These are phyloP conservation scores for Apotomis betuletana DNA, from an alignment of 2,888 invertebrate species.

Conservation along the genomic window DNA sequence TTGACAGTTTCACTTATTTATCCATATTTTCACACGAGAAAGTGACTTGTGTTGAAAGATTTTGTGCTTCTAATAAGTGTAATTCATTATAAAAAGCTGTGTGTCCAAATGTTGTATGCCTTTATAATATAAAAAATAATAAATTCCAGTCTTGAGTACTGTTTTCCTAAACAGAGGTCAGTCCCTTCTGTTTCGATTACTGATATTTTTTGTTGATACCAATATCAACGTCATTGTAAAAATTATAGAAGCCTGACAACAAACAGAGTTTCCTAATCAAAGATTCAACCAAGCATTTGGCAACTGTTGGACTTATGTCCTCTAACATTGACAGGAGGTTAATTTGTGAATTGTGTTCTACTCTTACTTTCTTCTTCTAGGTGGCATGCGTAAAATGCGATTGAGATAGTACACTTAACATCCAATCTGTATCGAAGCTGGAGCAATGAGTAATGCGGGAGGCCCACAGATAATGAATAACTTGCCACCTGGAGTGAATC, in stretches of 20 bases:
- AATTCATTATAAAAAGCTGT: slow-evolving; percentile 15
- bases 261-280: slow-evolving; percentile 41
- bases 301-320: slow-evolving; percentile 54
- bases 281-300: slow-evolving; percentile 41
- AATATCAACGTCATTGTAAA: slow-evolving; percentile 30
- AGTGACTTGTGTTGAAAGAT: slow-evolving; percentile 53
- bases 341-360: slow-evolving; percentile 44
- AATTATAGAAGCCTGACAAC: slow-evolving; percentile 43
- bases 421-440: slow-evolving; percentile 27
- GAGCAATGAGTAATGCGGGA: slow-evolving; percentile 69
- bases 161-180: slow-evolving; percentile 39
- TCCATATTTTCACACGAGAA: slow-evolving; percentile 51
- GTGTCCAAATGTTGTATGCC: slow-evolving; percentile 13
- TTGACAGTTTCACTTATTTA: slow-evolving; percentile 62
- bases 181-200: slow-evolving; percentile 34
- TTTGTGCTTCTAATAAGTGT: slow-evolving; percentile 27
- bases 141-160: slow-evolving; percentile 14
- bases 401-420: slow-evolving; percentile 43
- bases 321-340: slow-evolving; percentile 66
- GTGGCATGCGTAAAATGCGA: slow-evolving; percentile 59
- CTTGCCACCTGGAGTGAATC: slow-evolving; percentile 77
- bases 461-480: slow-evolving; percentile 72
- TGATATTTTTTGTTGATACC: slow-evolving; percentile 41
- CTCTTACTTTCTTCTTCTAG: slow-evolving; percentile 64
- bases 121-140: neutral